These are phyloP conservation scores for Ariopsis seemanni DNA, from an alignment of 2,113 vertebrate species.

Conservation along the genomic window DNA sequence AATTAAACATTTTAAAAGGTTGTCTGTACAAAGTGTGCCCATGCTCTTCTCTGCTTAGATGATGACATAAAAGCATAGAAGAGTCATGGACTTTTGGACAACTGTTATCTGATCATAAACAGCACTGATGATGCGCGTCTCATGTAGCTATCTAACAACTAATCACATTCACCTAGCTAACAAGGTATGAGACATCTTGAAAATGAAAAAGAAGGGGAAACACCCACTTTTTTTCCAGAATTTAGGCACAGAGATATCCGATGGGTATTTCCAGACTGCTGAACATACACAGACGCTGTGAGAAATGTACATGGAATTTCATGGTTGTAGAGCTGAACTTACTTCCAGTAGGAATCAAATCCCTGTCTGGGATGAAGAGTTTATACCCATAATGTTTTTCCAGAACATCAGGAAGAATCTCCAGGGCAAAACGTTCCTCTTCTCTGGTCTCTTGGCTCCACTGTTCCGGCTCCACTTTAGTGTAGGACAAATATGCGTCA, in stretches of 20 bases:
- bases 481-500: constrained; percentile 96
- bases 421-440: constrained; percentile 96
- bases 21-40: neutral
- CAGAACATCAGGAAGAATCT: constrained; percentile 96
- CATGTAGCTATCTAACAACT: neutral
- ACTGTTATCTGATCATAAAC: neutral
- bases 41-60: neutral
- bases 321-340: constrained; percentile 68
- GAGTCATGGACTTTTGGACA: neutral
- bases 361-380: constrained; percentile 98
- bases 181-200: neutral
- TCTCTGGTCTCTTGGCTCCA: constrained; percentile 96
- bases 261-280: neutral
- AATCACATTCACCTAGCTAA: neutral
- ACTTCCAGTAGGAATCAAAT: constrained; percentile 99
- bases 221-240: too few species aligned
- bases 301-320: constrained; percentile 31
- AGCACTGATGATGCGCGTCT: neutral
- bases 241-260: neutral
- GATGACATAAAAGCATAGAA: neutral
- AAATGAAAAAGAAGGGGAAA: neutral
- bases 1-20: neutral
- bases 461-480: constrained; percentile 97
- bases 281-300: neutral
- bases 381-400: constrained; percentile 99